phyloP scores from a whole-genome alignment of 2,888 invertebrate genomes.

The Ommatoiulus sabulosus region DNA sequence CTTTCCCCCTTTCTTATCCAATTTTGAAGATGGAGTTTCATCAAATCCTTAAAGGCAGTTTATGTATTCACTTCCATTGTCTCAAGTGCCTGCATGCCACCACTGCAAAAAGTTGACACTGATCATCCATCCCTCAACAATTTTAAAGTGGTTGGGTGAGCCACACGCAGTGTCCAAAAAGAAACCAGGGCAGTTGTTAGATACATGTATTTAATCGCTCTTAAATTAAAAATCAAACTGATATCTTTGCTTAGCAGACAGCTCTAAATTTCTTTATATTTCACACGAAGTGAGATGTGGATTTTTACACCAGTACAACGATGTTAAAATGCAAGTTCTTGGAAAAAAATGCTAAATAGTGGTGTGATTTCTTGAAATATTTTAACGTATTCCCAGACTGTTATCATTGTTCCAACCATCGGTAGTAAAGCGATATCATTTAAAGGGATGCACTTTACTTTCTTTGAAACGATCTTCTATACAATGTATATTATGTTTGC shows the following conservation, averaged over 20 bases:
- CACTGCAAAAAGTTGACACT: background rate
- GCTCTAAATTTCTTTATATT: background rate
- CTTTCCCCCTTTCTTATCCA: slow-evolving; percentile 43
- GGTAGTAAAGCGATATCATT: too few species aligned
- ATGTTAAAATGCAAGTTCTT: background rate
- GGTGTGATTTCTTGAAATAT: too few species aligned
- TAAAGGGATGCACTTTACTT: too few species aligned
- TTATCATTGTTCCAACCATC: too few species aligned
- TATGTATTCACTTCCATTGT: slow-evolving; percentile 31
- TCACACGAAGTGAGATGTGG: background rate
- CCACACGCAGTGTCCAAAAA: slow-evolving; percentile 11
- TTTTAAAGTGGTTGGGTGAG: background rate
- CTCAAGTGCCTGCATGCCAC: slow-evolving; percentile 32
- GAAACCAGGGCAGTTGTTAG: slow-evolving; percentile 10
- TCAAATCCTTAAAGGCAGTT: slow-evolving; percentile 43
- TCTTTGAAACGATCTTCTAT: too few species aligned
- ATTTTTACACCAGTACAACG: background rate
- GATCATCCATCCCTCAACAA: slow-evolving; percentile 17
- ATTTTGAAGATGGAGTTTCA: slow-evolving; percentile 40
- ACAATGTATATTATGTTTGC: too few species aligned
- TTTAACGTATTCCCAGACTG: too few species aligned
- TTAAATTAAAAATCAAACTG: background rate
- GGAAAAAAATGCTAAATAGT: too few species aligned
- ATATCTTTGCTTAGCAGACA: background rate
- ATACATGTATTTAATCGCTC: background rate